A percentile compares a stretch with the other conserved stretches of the same genome.
phyloP scores from a whole-genome alignment of 2,113 vertebrate species.

The Clinocottus analis region DNA sequence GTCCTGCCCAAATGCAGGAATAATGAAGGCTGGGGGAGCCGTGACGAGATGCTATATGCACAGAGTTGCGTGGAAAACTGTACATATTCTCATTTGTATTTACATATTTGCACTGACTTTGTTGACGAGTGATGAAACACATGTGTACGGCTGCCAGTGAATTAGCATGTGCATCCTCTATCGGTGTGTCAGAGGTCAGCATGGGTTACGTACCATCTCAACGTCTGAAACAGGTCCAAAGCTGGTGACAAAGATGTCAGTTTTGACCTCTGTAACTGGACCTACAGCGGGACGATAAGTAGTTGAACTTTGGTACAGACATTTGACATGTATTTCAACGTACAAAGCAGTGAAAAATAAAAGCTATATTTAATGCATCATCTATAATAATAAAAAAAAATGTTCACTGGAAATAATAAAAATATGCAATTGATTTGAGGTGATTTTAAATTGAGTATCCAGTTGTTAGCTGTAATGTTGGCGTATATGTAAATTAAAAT shows the following conservation, averaged over 20 bases:
- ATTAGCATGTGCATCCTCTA: conserved; percentile 10
- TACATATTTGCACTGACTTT: not conserved
- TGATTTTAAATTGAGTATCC: not conserved
- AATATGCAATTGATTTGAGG: not conserved
- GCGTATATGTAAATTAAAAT: not conserved
- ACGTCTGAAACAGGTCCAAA: conserved; percentile 88
- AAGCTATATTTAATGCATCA: not conserved
- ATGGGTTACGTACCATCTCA: conserved; percentile 83
- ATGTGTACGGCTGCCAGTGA: conserved; percentile 14
- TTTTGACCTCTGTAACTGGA: conserved; percentile 87
- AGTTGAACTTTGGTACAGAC: conserved; percentile 9
- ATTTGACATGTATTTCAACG: not conserved
- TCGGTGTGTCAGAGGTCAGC: conserved; percentile 10
- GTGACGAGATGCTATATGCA: conserved; percentile 62
- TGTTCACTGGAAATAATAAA: not conserved
- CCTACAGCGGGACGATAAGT: conserved; percentile 71
- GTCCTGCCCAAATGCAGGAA: conserved; percentile 83
- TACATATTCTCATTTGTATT: conserved; percentile 26
- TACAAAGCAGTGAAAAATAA: not conserved
- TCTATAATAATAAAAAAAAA: conserved; percentile 4
- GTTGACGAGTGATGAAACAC: conserved; percentile 1
- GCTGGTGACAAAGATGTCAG: conserved; percentile 89
- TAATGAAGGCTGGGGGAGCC: conserved; percentile 75
- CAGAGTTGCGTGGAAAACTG: conserved; percentile 27
- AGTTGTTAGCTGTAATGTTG: conserved; percentile 4